A percentile compares a stretch with the other conserved stretches of the same genome.
Conservation (phyloP, 2,888 invertebrate species). For the Micoletzkya japonica region DNA sequence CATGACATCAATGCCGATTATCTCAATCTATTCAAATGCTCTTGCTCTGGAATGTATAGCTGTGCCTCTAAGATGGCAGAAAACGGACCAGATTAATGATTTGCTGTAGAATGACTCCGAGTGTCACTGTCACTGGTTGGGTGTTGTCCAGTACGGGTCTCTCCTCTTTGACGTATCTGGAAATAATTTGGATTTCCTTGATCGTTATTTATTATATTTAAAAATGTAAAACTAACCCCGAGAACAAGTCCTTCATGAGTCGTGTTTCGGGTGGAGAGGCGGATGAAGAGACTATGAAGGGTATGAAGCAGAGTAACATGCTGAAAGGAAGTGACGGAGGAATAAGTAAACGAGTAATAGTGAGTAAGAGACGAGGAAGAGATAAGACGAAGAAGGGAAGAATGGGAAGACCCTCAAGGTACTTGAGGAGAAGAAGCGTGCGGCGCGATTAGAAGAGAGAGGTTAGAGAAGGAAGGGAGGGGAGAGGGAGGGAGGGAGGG, state of each 20-base stretch:
- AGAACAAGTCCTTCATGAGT: slow-evolving; percentile 53
- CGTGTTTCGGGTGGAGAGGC: slow-evolving; percentile 53
- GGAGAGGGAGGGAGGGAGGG: not conserved
- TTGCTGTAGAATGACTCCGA: slow-evolving; percentile 56
- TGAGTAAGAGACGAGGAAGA: not conserved
- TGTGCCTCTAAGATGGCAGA: no score
- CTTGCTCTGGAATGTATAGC: no score
- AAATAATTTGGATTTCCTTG: not conserved
- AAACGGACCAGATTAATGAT: slow-evolving; percentile 58
- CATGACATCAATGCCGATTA: no score
- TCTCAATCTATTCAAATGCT: no score
- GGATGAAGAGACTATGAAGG: not conserved
- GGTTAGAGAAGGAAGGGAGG: not conserved
- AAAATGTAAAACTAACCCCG: slow-evolving; percentile 37
- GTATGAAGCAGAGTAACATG: not conserved
- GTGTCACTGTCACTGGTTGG: slow-evolving; percentile 52
- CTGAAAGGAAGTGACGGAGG: not conserved
- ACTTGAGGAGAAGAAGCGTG: not conserved
- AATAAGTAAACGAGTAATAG: not conserved
- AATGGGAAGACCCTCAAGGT: not conserved
- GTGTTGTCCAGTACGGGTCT: slow-evolving; percentile 52
- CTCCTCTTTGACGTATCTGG: slow-evolving; percentile 46
- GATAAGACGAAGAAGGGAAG: not conserved
- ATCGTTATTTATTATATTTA: not conserved
- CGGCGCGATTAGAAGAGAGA: not conserved